Conservation (phyloP, 2,888 invertebrate species). For the Dorcus parallelipipedus region DNA sequence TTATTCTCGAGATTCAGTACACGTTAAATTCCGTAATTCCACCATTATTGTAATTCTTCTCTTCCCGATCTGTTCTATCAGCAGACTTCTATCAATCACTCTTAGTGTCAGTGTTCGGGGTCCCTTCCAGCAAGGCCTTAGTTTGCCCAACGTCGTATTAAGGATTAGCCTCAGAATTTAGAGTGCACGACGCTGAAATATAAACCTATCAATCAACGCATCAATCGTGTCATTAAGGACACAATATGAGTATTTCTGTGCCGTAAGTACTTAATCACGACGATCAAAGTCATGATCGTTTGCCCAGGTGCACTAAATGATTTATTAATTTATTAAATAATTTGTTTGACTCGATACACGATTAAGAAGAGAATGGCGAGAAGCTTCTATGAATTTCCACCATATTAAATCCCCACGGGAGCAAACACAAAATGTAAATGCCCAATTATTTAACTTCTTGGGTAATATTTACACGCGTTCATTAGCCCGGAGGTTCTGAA, state of each 20-base stretch:
- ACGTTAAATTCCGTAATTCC: conserved; percentile 35
- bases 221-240: conserved; percentile 33
- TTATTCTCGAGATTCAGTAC: conserved; percentile 21
- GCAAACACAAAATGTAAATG: conserved; percentile 14
- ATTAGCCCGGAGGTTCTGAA: conserved; percentile 20
- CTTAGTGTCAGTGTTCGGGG: conserved; percentile 43
- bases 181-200: conserved; percentile 40
- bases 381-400: neutral
- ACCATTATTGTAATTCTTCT: conserved; percentile 45
- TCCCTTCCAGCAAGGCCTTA: conserved; percentile 23
- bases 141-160: conserved; percentile 33
- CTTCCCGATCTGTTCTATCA: conserved; percentile 34
- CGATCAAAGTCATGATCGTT: too few species aligned
- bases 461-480: conserved; percentile 24
- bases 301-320: too few species aligned
- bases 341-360: too few species aligned
- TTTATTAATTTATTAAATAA: too few species aligned
- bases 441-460: conserved; percentile 22
- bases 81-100: conserved; percentile 47
- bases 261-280: conserved; percentile 16
- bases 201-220: conserved; percentile 46
- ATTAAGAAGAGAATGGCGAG: too few species aligned
- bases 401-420: conserved; percentile 12
- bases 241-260: conserved; percentile 12
- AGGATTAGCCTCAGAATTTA: conserved; percentile 37